Base-by-base conservation (phyloP, 2,888 invertebrate species). In the Clepsis dumicolana region DNA sequence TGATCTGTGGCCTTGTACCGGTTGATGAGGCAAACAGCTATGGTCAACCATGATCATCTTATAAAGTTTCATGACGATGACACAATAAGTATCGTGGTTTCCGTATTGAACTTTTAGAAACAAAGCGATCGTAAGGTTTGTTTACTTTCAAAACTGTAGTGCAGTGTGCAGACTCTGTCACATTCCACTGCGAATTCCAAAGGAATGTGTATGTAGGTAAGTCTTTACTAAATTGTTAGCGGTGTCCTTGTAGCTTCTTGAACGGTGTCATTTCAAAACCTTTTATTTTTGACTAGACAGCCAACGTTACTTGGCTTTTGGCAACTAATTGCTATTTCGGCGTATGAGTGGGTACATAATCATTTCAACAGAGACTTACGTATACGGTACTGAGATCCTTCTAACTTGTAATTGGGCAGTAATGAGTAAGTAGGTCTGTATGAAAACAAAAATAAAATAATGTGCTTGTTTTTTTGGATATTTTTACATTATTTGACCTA, bases 1-100 rank as follows among this genome's bases (percentile, higher is more conserved):
- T 78, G 74, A 78, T 79, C 80, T 59, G 62, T 59, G 70, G 75
- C 82, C 82, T 82, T 82, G 82, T 77, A 70, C 78, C 24, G 27
- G 4, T 59, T 65, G 65, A 54, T 54, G 53, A 61, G 44, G 53
- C 38, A 52, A 65, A 65, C 32, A 48, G 14, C 32, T 18, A 54
- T 44, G 44, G 44, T 53, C 65, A 56, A 21, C 21, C 8, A 48
- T 48, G 48, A 21, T 12, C 21, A 56, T 35, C 35, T 18, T 32
- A 25, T 54, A 61, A 50, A 29, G 53, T 29, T 24, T 24, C 21
- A 8, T 12, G 29, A 52, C 25, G 38, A 21, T 52, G 60, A 29
- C 32, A 41, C 65, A 60, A 61, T 56, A 35, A 29, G 4, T 16
- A 27, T 16, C 18, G 32, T 14, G 29, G 35, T 62, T 66, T 66